Evolutionary conservation across 2,113 vertebrate species (phyloP).

Genomic region (Edolisoma coerulescens): DNA sequence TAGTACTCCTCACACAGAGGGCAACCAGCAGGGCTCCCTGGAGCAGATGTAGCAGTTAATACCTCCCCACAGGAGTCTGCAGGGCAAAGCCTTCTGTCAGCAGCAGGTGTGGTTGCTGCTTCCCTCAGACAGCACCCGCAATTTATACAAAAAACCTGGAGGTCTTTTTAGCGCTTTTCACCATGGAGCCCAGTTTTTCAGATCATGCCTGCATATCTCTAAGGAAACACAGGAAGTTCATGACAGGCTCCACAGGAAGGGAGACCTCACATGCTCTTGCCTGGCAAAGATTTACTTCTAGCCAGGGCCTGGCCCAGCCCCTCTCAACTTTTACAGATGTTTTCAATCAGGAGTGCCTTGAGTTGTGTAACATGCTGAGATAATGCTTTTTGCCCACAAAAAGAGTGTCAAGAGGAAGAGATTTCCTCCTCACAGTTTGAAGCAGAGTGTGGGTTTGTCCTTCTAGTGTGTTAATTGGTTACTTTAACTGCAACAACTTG

Average conservation of each 20-base stretch:
- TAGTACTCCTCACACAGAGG: not conserved
- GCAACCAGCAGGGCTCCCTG: not conserved
- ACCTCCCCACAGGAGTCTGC: not conserved
- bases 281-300: not conserved
- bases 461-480: not conserved
- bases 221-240: not conserved
- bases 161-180: not conserved
- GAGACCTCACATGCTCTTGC: not conserved
- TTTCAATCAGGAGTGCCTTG: not conserved
- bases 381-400: not conserved
- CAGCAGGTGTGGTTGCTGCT: not conserved
- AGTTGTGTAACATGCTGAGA: not conserved
- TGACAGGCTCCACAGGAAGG: not conserved
- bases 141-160: not conserved
- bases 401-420: not conserved
- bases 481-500: not conserved
- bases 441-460: not conserved
- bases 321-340: not conserved
- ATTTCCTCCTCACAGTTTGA: not conserved
- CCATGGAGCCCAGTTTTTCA: not conserved
- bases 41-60: not conserved
- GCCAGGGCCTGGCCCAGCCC: not conserved
- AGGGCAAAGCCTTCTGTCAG: not conserved
- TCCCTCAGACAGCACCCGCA: not conserved
- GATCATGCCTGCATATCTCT: not conserved